Percentiles rank a stretch among this genome's conserved stretches.
These are phyloP conservation scores for Phocides pigmalion DNA, from an alignment of 1,140 invertebrate species.

Conservation along the genomic window DNA sequence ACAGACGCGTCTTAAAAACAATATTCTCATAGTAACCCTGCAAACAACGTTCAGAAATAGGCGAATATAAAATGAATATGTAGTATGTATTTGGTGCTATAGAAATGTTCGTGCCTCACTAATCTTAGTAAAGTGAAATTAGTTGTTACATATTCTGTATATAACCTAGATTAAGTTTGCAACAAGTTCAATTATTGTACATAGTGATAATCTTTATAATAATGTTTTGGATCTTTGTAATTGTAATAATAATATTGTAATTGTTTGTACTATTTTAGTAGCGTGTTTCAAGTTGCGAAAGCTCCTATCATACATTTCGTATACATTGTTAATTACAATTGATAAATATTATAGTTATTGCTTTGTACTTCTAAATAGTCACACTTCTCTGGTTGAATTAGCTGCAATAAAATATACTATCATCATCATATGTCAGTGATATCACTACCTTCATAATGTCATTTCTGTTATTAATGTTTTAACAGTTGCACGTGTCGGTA, in stretches of 20 bases:
- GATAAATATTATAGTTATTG: too few species aligned
- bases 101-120: slow-evolving; percentile 73
- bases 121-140: slow-evolving; percentile 42
- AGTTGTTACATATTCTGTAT: slow-evolving; percentile 35
- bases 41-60: neutral
- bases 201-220: slow-evolving; percentile 2
- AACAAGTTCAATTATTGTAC: neutral
- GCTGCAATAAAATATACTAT: too few species aligned
- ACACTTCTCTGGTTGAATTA: too few species aligned
- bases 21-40: too few species aligned
- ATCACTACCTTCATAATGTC: too few species aligned
- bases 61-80: slow-evolving; percentile 35
- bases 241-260: slow-evolving; percentile 3
- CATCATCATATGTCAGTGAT: too few species aligned
- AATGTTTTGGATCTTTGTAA: slow-evolving; percentile 5
- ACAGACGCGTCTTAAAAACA: too few species aligned
- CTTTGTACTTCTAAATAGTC: too few species aligned
- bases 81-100: slow-evolving; percentile 66
- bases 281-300: neutral
- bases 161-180: slow-evolving; percentile 16
- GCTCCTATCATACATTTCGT: too few species aligned
- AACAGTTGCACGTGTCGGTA: too few species aligned
- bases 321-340: too few species aligned
- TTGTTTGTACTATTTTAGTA: slow-evolving; percentile 15
- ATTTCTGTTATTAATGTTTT: too few species aligned